Conservation (phyloP, 2,888 invertebrate genomes). For the Pinctada fucata region DNA sequence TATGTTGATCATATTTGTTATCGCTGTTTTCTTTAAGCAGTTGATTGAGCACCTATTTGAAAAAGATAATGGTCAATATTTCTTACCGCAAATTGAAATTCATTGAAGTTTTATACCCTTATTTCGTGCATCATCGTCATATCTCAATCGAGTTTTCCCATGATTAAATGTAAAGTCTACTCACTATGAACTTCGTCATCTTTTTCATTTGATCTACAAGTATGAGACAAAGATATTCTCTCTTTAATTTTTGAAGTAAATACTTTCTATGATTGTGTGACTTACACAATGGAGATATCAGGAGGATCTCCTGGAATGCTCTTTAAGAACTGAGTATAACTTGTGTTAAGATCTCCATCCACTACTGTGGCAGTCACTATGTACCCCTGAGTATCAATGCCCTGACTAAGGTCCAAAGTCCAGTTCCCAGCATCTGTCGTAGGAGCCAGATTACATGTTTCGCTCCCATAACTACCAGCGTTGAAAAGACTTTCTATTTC, state of each 20-base stretch:
- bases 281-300: slow-evolving; percentile 21
- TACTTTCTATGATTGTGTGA: neutral
- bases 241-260: too few relatives aligned
- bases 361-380: slow-evolving; percentile 38
- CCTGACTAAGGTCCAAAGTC: slow-evolving; percentile 20
- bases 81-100: too few relatives aligned
- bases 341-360: slow-evolving; percentile 23
- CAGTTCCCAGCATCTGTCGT: neutral
- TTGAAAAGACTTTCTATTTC: neutral
- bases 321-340: slow-evolving; percentile 40
- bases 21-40: neutral
- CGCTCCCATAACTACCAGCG: neutral
- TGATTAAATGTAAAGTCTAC: too few relatives aligned
- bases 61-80: too few relatives aligned
- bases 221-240: too few relatives aligned
- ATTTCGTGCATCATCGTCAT: too few relatives aligned
- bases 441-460: slow-evolving; percentile 10
- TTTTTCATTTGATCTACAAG: too few relatives aligned
- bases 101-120: too few relatives aligned
- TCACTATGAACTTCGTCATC: too few relatives aligned
- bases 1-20: slow-evolving; percentile 9
- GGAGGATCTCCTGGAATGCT: slow-evolving; percentile 34
- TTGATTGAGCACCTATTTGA: too few relatives aligned
- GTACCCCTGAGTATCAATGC: slow-evolving; percentile 27
- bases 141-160: too few relatives aligned